Evolutionary conservation across 2,113 vertebrate species (phyloP), one percentile per base, ranked within the genome.

Genomic region (Leucoraja erinaceus): DNA sequence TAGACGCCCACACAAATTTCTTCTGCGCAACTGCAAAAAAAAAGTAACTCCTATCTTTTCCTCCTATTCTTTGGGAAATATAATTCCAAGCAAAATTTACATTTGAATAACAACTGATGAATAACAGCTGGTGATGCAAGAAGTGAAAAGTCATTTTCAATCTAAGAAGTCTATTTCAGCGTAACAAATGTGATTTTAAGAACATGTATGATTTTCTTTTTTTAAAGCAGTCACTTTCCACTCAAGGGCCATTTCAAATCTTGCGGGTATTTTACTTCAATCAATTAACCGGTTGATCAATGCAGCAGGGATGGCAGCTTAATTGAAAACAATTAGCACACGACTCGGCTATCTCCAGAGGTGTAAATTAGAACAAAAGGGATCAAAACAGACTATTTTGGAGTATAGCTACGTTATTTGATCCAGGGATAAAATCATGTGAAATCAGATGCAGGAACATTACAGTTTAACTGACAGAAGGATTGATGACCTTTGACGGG

Each of bases 261-360:
- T 94, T 95, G 94, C 93, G 94, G 76, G 92, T 93, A 94, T 91
- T 92, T 93, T 95, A 94, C 93, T 94, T 90, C 93, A 93, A 95
- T 95, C 94, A 95, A 93, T 95, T 94, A 95, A 96, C 94, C 95
- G 93, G 47, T 93, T 95, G 93, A 94, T 96, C 95, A 95, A 95
- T 96, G 90, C 94, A 94, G 93, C 84, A 93, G 93, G 93, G 94
- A 76, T 94, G 93, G 75, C 93, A 94, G 86, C 93, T 93, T 95
- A 95, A 95, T 3, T 95, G 93, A 94, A 95, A 94, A 94, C 93
- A 95, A 95, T 94, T 84, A 94, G 93, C 93, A 94, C 93, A 94
- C 94, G 93, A 94, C 94, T 78, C 56, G 94, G 4, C 0, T 25
- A 33, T 93, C 93, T 94, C 78, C 33, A 31, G 59, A 38, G 54